Evolutionary conservation across 2,888 invertebrate species (phyloP), one percentile per base, ranked within the genome.

Genomic region (Pemphredon lugubris): DNA sequence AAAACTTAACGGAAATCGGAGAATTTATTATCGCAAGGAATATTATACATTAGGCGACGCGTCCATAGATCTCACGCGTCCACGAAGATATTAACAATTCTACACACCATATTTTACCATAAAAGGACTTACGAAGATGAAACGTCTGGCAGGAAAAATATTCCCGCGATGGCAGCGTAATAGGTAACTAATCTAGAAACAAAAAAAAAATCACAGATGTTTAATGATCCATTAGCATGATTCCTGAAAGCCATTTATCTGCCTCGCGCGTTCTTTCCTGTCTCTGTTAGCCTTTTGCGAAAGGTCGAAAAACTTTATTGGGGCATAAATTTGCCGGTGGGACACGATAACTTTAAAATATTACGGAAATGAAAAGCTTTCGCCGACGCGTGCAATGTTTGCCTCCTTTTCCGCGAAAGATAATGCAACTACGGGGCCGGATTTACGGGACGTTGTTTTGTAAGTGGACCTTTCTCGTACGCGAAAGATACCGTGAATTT

Each of bases 311-410:
- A 83, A 83, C 80, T 86, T 88, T 87, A 86, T 86, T 84, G 82
- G 74, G 75, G 83, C 82, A 88, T 87, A 88, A 86, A 88, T 88
- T 87, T 84, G 84, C 58, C 82, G 71, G 80, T 77, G 84, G 86
- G 87, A 86, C 86, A 82, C 83, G 88, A 89, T 89, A 89, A 84
- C 85, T 85, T 83, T 84, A 88, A 89, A 89, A 86, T 89, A 89
- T 88, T 84, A 84, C 88, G 86, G 87, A 87, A 88, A 88, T 86
- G 87, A 85, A 86, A 88, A 87, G 85, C 84, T 83, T 85, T 87
- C 83, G 84, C 83, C 81, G 84, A 79, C 81, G 77, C 73, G 77
- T 81, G 78, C 82, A 81, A 81, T 79, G 84, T 80, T 83, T 84
- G 86, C 84, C 86, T 85, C 83, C 85, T 88, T 87, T 89, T 86